These are phyloP conservation scores for Aporophyla lueneburgensis DNA, from an alignment of 2,888 invertebrate genomes.

Conservation along the genomic window DNA sequence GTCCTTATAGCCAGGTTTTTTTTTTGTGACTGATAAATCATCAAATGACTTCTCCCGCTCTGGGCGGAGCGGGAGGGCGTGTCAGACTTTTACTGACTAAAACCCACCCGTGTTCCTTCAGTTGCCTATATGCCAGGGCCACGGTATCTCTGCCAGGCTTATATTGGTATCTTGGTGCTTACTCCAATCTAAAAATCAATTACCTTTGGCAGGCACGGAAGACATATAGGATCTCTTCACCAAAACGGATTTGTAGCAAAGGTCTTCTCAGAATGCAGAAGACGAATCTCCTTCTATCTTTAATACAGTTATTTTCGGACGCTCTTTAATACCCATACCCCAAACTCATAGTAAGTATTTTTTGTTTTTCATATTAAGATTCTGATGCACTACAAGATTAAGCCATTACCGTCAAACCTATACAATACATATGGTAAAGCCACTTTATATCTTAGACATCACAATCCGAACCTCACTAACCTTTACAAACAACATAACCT, in stretches of 20 bases:
- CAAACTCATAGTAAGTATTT: not conserved
- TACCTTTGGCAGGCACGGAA: not conserved
- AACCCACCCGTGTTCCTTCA: too few relatives aligned
- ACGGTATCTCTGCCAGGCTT: too few relatives aligned
- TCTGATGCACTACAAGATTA: not conserved
- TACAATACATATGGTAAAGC: slow-evolving; percentile 9
- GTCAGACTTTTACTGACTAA: too few relatives aligned
- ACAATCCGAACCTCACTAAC: slow-evolving; percentile 27
- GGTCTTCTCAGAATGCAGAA: not conserved
- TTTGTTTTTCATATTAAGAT: not conserved
- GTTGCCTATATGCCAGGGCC: too few relatives aligned
- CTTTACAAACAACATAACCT: slow-evolving; percentile 1
- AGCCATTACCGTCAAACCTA: not conserved
- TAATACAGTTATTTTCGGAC: not conserved
- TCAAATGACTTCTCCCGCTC: too few relatives aligned
- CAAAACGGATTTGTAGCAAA: not conserved
- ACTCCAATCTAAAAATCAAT: not conserved
- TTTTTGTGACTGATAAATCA: too few relatives aligned
- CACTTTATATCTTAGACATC: slow-evolving; percentile 30
- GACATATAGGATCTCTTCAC: not conserved
- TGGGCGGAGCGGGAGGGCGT: too few relatives aligned
- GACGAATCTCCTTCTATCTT: not conserved
- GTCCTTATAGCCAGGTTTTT: too few relatives aligned
- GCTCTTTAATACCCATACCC: not conserved
- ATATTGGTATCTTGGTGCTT: not conserved